These are phyloP conservation scores for Drosophila sucinea DNA, from an alignment of 1,140 invertebrate species.

Conservation along the genomic window DNA sequence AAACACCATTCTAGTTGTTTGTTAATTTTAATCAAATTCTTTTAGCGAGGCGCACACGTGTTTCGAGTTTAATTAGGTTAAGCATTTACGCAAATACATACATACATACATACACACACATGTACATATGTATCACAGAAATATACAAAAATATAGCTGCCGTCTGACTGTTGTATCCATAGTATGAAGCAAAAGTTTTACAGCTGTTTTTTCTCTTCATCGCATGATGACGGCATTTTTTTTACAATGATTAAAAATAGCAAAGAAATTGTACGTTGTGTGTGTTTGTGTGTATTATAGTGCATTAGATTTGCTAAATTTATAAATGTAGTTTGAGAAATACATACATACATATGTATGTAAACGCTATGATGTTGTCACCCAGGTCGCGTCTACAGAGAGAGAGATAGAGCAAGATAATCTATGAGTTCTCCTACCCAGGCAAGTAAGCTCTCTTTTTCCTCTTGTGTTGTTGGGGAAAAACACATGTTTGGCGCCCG, in stretches of 20 bases:
- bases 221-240: conserved; percentile 64
- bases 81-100: conserved; percentile 32
- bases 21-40: conserved; percentile 8
- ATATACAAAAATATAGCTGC: too few relatives aligned
- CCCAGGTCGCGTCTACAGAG: conserved; percentile 1
- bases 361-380: conserved; percentile 11
- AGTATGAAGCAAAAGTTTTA: conserved; percentile 8
- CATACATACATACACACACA: not conserved
- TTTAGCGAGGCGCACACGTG: conserved; percentile 43
- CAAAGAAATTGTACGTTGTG: not conserved
- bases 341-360: not conserved
- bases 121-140: not conserved
- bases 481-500: conserved; percentile 78
- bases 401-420: not conserved
- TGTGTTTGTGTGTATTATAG: not conserved
- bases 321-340: conserved; percentile 5
- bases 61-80: conserved; percentile 65
- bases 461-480: conserved; percentile 18
- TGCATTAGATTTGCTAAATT: conserved; percentile 24
- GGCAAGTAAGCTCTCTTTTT: conserved; percentile 11
- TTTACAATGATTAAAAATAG: conserved; percentile 28
- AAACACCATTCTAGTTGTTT: conserved; percentile 15
- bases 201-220: conserved; percentile 51
- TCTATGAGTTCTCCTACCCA: not conserved
- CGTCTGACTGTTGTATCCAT: too few relatives aligned